Evolutionary conservation across 2,888 invertebrate species (phyloP).

Genomic region (Pseudeuparius sepicola): DNA sequence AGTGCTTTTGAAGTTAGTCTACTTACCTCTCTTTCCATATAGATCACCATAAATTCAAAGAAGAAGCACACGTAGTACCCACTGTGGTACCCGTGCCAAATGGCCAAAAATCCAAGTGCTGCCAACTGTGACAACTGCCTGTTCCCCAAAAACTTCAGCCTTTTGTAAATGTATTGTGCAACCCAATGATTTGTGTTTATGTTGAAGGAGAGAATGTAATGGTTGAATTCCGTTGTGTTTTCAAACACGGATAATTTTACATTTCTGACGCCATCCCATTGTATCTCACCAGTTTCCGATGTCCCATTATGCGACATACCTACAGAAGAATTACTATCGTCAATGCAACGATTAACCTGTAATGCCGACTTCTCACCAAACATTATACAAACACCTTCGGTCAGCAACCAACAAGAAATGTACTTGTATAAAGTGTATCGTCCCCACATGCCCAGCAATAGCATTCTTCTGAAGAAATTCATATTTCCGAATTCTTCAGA

Average conservation of each 20-base stretch:
- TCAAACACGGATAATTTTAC: conserved; percentile 76
- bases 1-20: too few relatives aligned
- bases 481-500: conserved; percentile 48
- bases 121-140: conserved; percentile 67
- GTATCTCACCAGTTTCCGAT: conserved; percentile 46
- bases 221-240: conserved; percentile 70
- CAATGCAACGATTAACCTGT: too few relatives aligned
- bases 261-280: conserved; percentile 88
- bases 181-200: conserved; percentile 94
- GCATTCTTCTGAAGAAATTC: conserved; percentile 49
- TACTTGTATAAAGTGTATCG: conserved; percentile 83
- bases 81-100: conserved; percentile 93
- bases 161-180: conserved; percentile 87
- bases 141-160: conserved; percentile 83
- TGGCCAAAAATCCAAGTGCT: conserved; percentile 77
- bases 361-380: conserved; percentile 45
- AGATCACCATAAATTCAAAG: conserved; percentile 82
- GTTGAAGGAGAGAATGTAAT: conserved; percentile 88
- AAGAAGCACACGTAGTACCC: conserved; percentile 92
- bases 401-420: conserved; percentile 85
- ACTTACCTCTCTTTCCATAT: conserved; percentile 73
- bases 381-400: conserved; percentile 65
- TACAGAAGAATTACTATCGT: conserved; percentile 42
- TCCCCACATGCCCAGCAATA: conserved; percentile 74
- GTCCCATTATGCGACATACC: conserved; percentile 79